Evolutionary conservation across 30 jellyfish, hydroid and myxozoan species (phyloP).

Genomic region (Pelagia noctiluca): DNA sequence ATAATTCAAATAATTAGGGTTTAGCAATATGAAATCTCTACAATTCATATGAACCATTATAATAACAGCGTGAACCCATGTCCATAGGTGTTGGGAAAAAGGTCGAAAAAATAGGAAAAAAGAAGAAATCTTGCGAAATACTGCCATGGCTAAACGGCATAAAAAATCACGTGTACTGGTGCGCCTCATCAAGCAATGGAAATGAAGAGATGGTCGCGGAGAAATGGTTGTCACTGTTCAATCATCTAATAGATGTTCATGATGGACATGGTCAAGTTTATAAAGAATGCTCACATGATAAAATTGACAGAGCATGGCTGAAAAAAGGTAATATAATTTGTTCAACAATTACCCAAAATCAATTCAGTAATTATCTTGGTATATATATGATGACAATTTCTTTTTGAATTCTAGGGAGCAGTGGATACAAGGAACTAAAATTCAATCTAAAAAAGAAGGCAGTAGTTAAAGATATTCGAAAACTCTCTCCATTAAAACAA

Average conservation of each 20-base stretch:
- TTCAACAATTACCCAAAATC: not conserved
- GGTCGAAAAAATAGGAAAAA: conserved; percentile 17
- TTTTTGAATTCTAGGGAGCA: conserved; percentile 9
- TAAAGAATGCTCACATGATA: not conserved
- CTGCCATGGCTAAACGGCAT: conserved; percentile 13
- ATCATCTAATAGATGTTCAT: not conserved
- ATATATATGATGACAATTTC: not conserved
- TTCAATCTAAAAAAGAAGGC: not conserved
- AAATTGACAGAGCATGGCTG: not conserved
- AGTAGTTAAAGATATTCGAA: conserved; percentile 6
- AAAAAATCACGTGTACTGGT: not conserved
- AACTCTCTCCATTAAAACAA: conserved; percentile 22
- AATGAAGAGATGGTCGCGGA: not conserved
- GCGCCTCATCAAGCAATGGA: not conserved
- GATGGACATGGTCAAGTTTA: not conserved
- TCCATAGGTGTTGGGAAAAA: conserved; percentile 31
- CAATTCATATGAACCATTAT: too few species aligned
- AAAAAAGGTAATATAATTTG: not conserved
- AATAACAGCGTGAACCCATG: too few species aligned
- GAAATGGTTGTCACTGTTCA: not conserved
- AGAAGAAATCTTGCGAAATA: not conserved
- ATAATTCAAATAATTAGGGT: too few species aligned
- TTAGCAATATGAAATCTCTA: too few species aligned
- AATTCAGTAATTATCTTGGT: too few species aligned
- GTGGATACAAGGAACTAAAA: conserved; percentile 27